A percentile compares a stretch with the other conserved stretches of the same genome.
These are phyloP conservation scores for Caenorhabditis uteleia DNA, from an alignment of 2,888 invertebrate species.

Conservation along the genomic window DNA sequence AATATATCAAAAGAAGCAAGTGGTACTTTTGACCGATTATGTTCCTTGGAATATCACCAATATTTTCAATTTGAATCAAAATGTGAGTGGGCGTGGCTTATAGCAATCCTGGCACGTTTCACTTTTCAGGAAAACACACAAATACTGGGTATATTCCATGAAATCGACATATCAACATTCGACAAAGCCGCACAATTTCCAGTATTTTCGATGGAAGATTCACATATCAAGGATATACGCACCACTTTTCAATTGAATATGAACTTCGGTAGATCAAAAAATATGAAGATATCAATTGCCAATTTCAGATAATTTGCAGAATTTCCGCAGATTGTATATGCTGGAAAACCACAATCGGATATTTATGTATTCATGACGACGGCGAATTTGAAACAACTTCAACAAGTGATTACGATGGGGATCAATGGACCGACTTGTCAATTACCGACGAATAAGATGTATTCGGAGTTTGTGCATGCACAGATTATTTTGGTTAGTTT, in stretches of 20 bases:
- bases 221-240: slow-evolving; percentile 8
- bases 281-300: too few relatives aligned
- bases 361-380: slow-evolving; percentile 37
- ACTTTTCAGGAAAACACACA: slow-evolving; percentile 40
- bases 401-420: slow-evolving; percentile 16
- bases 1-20: slow-evolving; percentile 43
- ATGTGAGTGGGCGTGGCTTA: slow-evolving; percentile 13
- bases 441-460: slow-evolving; percentile 37
- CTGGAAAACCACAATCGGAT: slow-evolving; percentile 28
- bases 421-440: slow-evolving; percentile 35
- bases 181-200: slow-evolving; percentile 28
- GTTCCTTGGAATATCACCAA: slow-evolving; percentile 36
- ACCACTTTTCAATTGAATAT: slow-evolving; percentile 29
- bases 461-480: slow-evolving; percentile 31
- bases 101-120: neutral
- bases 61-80: slow-evolving; percentile 31
- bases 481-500: slow-evolving; percentile 4
- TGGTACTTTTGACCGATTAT: slow-evolving; percentile 48
- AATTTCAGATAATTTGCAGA: slow-evolving; percentile 32
- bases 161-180: slow-evolving; percentile 13
- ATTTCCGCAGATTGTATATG: slow-evolving; percentile 36
- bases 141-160: slow-evolving; percentile 31
- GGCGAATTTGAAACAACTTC: slow-evolving; percentile 24
- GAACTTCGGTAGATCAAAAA: slow-evolving; percentile 38
- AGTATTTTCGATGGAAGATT: slow-evolving; percentile 34